Evolutionary conservation across 2,113 vertebrate genomes (phyloP), one percentile per base, ranked within the genome.

Genomic region (Callopanchax toddi): DNA sequence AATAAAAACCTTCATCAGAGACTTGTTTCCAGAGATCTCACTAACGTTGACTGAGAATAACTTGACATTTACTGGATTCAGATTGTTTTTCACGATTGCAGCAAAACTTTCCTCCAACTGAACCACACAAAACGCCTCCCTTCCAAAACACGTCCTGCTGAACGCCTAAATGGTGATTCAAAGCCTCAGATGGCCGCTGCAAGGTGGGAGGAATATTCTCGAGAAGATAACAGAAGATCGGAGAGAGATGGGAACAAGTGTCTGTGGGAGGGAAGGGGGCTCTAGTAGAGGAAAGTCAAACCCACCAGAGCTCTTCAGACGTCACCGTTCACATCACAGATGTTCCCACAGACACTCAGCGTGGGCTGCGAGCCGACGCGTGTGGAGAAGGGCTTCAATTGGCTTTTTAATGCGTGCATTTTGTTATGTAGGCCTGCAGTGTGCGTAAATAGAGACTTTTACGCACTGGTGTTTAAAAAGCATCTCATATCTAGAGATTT

Each of bases 311-410:
- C 69, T 75, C 67, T 67, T 89, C 79, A 72, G 70, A 88, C 87
- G 88, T 92, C 87, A 91, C 69, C 13, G 74, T 73, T 87, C 76
- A 69, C 83, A 84, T 90, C 86, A 87, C 84, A 87, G 84, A 89
- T 88, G 86, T 89, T 89, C 86, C 89, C 88, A 86, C 85, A 87
- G 82, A 83, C 85, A 77, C 78, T 71, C 65, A 17, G 83, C 84
- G 85, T 86, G 85, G 83, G 86, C 44, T 87, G 85, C 80, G 71
- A 74, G 74, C 81, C 67, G 74, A 82, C 82, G 74, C 74, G 71
- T 79, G 80, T 78, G 53, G 82, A 75, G 66, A n/a, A 69, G 67
- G 68, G 75, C 81, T 76, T 71, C 51, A 52, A 37, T 60, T 67
- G 70, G 48, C 46, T 61, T 55, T 48, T 74, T 46, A 0, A n/a